These are phyloP conservation scores for Turritopsis dohrnii DNA, from an alignment of 30 jellyfish, hydroid and myxozoan genomes.

Conservation along the genomic window DNA sequence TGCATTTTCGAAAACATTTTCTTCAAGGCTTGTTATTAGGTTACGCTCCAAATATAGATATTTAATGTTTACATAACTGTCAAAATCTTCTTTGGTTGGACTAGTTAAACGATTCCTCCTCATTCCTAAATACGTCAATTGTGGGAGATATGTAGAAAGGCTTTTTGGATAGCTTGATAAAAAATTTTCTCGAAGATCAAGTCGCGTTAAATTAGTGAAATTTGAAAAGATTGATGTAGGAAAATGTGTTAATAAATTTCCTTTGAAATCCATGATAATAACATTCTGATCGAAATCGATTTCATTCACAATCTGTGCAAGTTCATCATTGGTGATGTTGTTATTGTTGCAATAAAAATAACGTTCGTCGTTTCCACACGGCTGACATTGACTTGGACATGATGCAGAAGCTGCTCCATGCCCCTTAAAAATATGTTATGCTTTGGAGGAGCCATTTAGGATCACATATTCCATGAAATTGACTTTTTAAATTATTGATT, in stretches of 20 bases:
- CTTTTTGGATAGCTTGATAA: background rate
- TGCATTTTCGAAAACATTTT: background rate
- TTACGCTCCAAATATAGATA: background rate
- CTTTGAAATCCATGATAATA: too few relatives aligned
- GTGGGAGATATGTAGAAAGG: background rate
- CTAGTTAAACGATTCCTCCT: background rate
- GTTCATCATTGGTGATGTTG: background rate
- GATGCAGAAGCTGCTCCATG: background rate
- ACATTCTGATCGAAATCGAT: background rate
- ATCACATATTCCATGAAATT: too few relatives aligned
- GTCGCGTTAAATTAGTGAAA: background rate
- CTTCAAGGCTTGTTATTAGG: background rate
- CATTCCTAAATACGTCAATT: background rate
- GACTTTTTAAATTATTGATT: too few relatives aligned
- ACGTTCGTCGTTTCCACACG: background rate
- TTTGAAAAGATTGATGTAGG: background rate
- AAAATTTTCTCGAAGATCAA: background rate
- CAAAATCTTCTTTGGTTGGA: background rate
- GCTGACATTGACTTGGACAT: background rate
- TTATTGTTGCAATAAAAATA: background rate
- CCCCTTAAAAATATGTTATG: too few relatives aligned
- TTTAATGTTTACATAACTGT: background rate
- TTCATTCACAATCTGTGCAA: background rate
- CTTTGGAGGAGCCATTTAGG: too few relatives aligned
- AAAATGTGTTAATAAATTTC: too few relatives aligned